phyloP scores from a whole-genome alignment of 2,113 vertebrate genomes.

The Larimichthys crocea region DNA sequence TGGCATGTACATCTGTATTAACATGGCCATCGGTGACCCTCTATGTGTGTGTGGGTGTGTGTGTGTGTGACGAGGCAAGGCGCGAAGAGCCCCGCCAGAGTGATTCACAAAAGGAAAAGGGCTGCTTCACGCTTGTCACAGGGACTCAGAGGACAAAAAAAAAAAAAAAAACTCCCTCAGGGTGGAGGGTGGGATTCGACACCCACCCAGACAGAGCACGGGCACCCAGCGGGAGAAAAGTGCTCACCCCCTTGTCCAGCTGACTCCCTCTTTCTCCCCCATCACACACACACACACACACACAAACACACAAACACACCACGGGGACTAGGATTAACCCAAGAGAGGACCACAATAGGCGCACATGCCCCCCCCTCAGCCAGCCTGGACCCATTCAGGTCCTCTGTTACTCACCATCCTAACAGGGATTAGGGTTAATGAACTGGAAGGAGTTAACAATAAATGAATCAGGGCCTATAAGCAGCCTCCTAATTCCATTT shows the following conservation, averaged over 20 bases:
- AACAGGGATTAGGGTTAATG: conserved; percentile 98
- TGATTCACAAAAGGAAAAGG: conserved; percentile 82
- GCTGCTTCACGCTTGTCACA: conserved; percentile 79
- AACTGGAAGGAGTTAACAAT: conserved; percentile 99
- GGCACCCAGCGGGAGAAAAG: conserved; percentile 60
- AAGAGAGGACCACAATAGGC: conserved; percentile 88
- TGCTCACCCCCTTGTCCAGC: conserved; percentile 66
- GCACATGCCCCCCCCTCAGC: conserved; percentile 88
- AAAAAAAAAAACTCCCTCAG: conserved; percentile 59
- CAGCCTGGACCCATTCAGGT: conserved; percentile 88
- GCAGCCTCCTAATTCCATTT: conserved; percentile 91
- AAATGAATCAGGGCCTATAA: conserved; percentile 90
- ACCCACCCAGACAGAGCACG: conserved; percentile 45
- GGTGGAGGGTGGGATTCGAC: conserved; percentile 50
- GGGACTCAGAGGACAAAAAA: conserved; percentile 61
- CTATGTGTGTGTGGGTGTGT: conserved; percentile 54
- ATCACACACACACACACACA: conserved; percentile 39
- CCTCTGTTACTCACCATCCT: conserved; percentile 88
- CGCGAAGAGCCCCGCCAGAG: conserved; percentile 60
- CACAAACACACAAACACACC: conserved; percentile 70
- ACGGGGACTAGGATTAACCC: conserved; percentile 88
- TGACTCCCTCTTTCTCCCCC: conserved; percentile 50
- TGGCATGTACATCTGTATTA: conserved; percentile 85
- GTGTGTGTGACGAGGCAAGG: conserved; percentile 47
- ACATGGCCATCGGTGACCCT: conserved; percentile 66